Evolutionary conservation across 2,888 invertebrate species (phyloP).

Genomic region (Nemotelus pantherinus): DNA sequence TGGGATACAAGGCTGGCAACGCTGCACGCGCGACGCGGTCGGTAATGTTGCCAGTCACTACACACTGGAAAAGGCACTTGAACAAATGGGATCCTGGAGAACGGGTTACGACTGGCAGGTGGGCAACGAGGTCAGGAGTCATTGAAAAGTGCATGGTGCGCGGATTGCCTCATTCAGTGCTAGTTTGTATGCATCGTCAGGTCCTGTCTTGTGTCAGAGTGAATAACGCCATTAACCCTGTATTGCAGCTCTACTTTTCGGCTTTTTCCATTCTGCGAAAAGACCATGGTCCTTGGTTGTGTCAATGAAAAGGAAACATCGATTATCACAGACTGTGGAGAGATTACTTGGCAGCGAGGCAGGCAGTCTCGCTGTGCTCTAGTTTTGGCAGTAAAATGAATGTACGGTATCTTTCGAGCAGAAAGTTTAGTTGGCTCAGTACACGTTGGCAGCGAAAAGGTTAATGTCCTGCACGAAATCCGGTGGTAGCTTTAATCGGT

Average conservation of each 20-base stretch:
- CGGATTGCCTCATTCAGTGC: slow-evolving; percentile 14
- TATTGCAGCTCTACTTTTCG: slow-evolving; percentile 22
- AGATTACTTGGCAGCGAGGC: slow-evolving; percentile 20
- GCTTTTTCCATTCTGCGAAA: neutral
- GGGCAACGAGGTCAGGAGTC: slow-evolving; percentile 22
- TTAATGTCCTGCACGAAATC: slow-evolving; percentile 10
- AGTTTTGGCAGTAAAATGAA: slow-evolving; percentile 34
- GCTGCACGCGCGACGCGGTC: slow-evolving; percentile 9
- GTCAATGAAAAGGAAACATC: slow-evolving; percentile 34
- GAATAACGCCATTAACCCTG: slow-evolving; percentile 24
- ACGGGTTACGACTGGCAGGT: neutral
- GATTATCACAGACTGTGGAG: slow-evolving; percentile 25
- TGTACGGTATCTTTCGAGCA: neutral
- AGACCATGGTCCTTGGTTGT: neutral
- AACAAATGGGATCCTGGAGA: slow-evolving; percentile 18
- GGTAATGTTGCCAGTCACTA: slow-evolving; percentile 28
- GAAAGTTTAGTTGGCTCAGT: slow-evolving; percentile 6
- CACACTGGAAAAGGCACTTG: slow-evolving; percentile 8
- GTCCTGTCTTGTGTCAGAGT: slow-evolving; percentile 10
- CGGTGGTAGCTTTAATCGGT: slow-evolving; percentile 26
- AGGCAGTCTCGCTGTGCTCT: neutral
- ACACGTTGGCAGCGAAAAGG: neutral
- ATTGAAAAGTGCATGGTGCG: slow-evolving; percentile 25
- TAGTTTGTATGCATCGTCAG: neutral
- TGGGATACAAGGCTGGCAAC: slow-evolving; percentile 25